Percentiles rank a stretch among this genome's conserved stretches.
These are phyloP conservation scores for Formica exsecta DNA, from an alignment of 1,140 invertebrate species.

Conservation along the genomic window DNA sequence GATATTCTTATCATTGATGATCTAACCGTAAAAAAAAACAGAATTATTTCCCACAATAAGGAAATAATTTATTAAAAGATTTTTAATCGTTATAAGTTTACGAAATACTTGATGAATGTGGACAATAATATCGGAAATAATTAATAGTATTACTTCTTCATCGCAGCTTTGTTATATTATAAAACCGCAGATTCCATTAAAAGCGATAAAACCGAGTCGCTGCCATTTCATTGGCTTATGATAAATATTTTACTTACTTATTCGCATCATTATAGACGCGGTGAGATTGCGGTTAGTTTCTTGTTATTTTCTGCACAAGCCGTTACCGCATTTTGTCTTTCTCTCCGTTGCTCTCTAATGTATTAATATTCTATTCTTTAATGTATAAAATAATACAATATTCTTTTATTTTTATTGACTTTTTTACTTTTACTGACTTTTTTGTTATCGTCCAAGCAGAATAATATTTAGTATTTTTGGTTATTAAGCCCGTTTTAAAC, in stretches of 20 bases:
- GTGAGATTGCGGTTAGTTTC: constrained; percentile 62
- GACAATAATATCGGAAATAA: constrained; percentile 29
- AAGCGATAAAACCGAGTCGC: constrained; percentile 33
- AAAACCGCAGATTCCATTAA: constrained; percentile 44
- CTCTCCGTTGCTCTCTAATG: background rate
- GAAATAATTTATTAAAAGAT: constrained; percentile 33
- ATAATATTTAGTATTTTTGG: background rate
- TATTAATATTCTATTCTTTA: constrained; percentile 11
- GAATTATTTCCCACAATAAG: constrained; percentile 3
- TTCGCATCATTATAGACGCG: background rate
- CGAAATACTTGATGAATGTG: constrained; percentile 6
- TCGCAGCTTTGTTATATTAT: background rate
- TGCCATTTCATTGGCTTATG: constrained; percentile 18
- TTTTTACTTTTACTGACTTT: no score
- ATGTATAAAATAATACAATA: constrained; percentile 17
- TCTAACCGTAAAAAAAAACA: background rate
- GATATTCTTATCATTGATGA: background rate
- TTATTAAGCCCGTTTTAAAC: background rate
- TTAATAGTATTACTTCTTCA: background rate
- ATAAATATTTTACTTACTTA: constrained; percentile 57
- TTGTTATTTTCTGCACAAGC: constrained; percentile 32
- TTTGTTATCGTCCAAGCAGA: no score
- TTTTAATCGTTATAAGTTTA: background rate
- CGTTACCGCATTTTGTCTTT: constrained; percentile 9
- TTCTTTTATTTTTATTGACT: no score